These are phyloP conservation scores for Nomada fabriciana DNA, from an alignment of 2,888 invertebrate species.

Conservation along the genomic window DNA sequence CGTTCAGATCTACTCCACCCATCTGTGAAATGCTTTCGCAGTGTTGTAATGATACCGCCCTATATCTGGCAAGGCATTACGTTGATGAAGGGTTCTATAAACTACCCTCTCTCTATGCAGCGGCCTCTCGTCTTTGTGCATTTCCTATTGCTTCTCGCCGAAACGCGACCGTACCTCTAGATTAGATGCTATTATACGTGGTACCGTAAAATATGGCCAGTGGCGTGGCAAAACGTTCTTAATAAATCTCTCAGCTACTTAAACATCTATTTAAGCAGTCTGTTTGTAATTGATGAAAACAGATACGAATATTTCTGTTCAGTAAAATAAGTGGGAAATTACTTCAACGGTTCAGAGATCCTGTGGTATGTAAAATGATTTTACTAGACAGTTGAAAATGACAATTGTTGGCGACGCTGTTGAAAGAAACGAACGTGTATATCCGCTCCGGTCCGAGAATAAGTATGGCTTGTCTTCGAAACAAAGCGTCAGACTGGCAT, in stretches of 20 bases:
- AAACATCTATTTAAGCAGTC: too few species aligned
- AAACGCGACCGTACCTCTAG: constrained; percentile 4
- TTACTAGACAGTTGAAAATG: background rate
- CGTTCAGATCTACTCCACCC: constrained; percentile 29
- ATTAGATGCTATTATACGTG: too few species aligned
- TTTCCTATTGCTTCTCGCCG: constrained; percentile 42
- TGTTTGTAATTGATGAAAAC: too few species aligned
- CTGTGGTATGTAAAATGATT: too few species aligned
- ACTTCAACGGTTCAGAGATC: too few species aligned
- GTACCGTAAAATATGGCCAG: constrained; percentile 22
- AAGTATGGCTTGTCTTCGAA: constrained; percentile 69
- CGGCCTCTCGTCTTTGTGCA: constrained; percentile 18
- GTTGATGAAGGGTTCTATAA: constrained; percentile 84
- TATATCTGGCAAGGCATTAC: constrained; percentile 80
- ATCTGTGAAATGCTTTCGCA: constrained; percentile 44
- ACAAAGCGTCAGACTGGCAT: constrained; percentile 67
- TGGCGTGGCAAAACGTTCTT: constrained; percentile 36
- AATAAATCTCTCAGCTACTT: too few species aligned
- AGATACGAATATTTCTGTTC: too few species aligned
- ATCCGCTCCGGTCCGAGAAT: constrained; percentile 22
- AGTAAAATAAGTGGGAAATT: too few species aligned
- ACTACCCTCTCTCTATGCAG: constrained; percentile 64
- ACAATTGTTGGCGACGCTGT: constrained; percentile 3
- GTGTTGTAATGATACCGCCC: constrained; percentile 72
- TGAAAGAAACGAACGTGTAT: background rate